These are phyloP conservation scores for Entomyzon cyanotis DNA, from an alignment of 2,113 vertebrate genomes.

Conservation along the genomic window DNA sequence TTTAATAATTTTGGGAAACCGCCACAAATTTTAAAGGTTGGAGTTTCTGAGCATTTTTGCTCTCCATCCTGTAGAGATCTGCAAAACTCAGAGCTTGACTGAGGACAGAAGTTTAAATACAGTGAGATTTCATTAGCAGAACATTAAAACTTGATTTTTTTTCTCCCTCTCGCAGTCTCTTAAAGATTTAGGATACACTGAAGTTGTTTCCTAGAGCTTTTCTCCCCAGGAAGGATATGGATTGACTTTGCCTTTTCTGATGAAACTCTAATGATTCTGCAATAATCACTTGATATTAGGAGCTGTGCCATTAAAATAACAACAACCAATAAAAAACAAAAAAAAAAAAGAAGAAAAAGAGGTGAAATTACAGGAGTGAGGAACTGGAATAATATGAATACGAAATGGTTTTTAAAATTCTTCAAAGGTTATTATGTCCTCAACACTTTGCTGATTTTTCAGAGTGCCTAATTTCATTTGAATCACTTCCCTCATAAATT, in stretches of 20 bases:
- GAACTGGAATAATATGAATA: not conserved
- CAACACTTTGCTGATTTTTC: constrained; percentile 18
- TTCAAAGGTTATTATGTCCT: constrained; percentile 32
- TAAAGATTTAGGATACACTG: not conserved
- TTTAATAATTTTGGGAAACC: not conserved
- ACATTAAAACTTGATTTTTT: not conserved
- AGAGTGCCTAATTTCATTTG: constrained; percentile 39
- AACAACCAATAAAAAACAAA: not conserved
- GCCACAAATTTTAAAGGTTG: not conserved
- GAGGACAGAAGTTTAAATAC: not conserved
- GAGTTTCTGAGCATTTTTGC: not conserved
- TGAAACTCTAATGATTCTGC: not conserved
- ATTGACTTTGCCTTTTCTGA: not conserved
- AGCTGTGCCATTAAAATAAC: not conserved
- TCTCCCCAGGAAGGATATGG: not conserved
- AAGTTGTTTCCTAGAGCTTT: not conserved
- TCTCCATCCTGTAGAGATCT: not conserved
- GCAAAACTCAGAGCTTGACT: not conserved
- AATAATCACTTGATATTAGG: not conserved
- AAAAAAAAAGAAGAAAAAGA: not conserved
- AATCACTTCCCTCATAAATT: constrained; percentile 36
- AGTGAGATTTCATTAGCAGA: not conserved
- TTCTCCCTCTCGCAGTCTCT: not conserved
- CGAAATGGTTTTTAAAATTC: not conserved
- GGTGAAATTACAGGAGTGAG: not conserved